Base-by-base conservation (phyloP, 2,888 invertebrate genomes). In the Drosophila paramelanica region DNA sequence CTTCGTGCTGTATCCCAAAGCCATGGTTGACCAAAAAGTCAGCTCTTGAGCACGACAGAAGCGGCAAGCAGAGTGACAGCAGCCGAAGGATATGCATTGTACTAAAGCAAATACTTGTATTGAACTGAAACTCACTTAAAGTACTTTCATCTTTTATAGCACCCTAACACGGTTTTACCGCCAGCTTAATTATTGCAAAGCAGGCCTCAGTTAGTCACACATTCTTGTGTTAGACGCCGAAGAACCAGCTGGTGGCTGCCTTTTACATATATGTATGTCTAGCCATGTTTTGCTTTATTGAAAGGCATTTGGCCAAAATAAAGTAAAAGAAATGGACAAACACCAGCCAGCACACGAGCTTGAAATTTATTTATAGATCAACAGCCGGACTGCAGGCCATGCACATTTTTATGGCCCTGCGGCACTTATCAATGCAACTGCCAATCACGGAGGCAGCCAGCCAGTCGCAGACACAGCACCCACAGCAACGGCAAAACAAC, bases 401-500 rank as follows among this genome's bases (percentile, higher is more conserved):
- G 57, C 67, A 64, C 64, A 64, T 55, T 76, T 79, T 72, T 62
- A 65, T 62, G 77, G 69, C 57, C 67, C 53, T 65, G 64, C 13
- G 60, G 64, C 68, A 73, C 52, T 78, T 79, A 79, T 81, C 79
- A 69, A 64, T 75, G 79, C 75, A 81, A 78, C 78, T 79, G 79
- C 69, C 81, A 78, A 78, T 75, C 79, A 73, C 64, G 51, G 58
- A 50, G 59, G 43, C 81, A 67, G 57, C 50, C 81, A 68, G 47
- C 41, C 62, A 47, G 58, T 52, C 58, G 43, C 58, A 73, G 42
- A 62, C 41, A 55, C 31, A 31, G 3, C 31, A 31, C 31, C 10
- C 31, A 31, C 31, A 31, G 10, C 31, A 31, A 10, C 31, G 3
- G 3, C 31, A 31, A 10, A 10, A 31, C 5, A 13, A 36, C 36